Evolutionary conservation across 2,888 invertebrate species (phyloP).

Genomic region (Pterostichus madidus): DNA sequence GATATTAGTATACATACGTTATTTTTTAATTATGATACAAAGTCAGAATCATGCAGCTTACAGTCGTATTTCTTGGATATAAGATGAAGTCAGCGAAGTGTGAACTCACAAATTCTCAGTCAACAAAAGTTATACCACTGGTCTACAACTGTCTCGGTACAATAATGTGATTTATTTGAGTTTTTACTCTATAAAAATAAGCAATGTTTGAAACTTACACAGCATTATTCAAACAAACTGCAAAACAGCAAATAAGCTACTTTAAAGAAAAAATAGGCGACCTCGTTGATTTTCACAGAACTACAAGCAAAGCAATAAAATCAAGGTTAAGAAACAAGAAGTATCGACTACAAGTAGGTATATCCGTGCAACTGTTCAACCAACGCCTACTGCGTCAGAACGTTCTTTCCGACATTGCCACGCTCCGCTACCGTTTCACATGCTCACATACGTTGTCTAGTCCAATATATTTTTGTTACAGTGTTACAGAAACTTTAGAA

Average conservation of each 20-base stretch:
- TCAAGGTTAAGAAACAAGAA: slow-evolving; percentile 27
- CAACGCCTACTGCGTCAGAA: slow-evolving; percentile 34
- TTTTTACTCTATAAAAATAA: too few species aligned
- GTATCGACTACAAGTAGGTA: slow-evolving; percentile 4
- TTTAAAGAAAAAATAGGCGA: neutral
- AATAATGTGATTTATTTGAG: too few species aligned
- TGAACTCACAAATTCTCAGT: too few species aligned
- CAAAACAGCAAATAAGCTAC: neutral
- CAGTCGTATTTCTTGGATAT: too few species aligned
- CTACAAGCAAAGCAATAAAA: slow-evolving; percentile 43
- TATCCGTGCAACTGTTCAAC: neutral
- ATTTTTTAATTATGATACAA: too few species aligned
- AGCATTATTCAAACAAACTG: neutral
- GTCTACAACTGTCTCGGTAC: too few species aligned
- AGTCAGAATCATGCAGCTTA: too few species aligned
- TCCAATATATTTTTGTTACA: neutral
- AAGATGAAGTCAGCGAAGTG: too few species aligned
- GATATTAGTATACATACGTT: too few species aligned
- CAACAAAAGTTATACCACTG: too few species aligned
- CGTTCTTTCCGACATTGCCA: neutral
- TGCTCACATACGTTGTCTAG: neutral
- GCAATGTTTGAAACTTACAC: too few species aligned
- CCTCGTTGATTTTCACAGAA: slow-evolving; percentile 43
- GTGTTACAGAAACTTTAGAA: slow-evolving; percentile 17
- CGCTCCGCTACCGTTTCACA: neutral